Base-by-base conservation (phyloP, 2,888 invertebrate genomes). In the Deilephila porcellus region DNA sequence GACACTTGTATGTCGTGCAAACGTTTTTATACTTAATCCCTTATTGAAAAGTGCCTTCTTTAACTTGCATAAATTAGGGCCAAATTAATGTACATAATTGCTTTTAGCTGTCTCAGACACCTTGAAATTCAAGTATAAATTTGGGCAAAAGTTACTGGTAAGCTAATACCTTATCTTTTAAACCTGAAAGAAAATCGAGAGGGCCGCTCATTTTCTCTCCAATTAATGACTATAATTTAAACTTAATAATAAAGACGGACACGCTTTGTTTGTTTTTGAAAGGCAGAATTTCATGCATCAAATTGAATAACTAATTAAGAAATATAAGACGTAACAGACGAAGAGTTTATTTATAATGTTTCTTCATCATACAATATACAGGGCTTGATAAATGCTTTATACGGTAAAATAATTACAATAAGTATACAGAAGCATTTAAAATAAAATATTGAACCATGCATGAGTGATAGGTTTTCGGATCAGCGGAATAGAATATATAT, bases 241-340 rank as follows among this genome's bases (percentile, higher is more conserved):
- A 93, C 90, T 91, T 91, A 88, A 90, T 92, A 92, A 93, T 91
- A 91, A 91, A 91, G 90, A 92, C 86, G 88, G 92, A 91, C 91
- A 92, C 90, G 87, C 90, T 90, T 91, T 92, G 91, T 93, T 92
- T 90, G 87, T 85, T 84, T 85, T 87, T 88, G 87, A 91, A 92
- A 91, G 90, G 91, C 90, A 86, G 88, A 91, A 88, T 89, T 92
- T 90, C 84, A 85, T 88, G 86, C 87, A 89, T 81, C 86, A 85
- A 90, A 92, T 90, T 88, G 77, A 89, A 87, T 85, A 86, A 56
- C 87, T 92, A 90, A 92, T 91, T 92, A 90, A 88, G 91, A 89
- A 93, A 92, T 87, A 88, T 88, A 90, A 90, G 87, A 86, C 83
- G 78, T 76, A 80, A 82, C 86, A 85, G 74, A 72, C 83, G 80